These are phyloP conservation scores for Dicyrtoma fusca DNA, from an alignment of 2,888 invertebrate genomes.

Conservation along the genomic window DNA sequence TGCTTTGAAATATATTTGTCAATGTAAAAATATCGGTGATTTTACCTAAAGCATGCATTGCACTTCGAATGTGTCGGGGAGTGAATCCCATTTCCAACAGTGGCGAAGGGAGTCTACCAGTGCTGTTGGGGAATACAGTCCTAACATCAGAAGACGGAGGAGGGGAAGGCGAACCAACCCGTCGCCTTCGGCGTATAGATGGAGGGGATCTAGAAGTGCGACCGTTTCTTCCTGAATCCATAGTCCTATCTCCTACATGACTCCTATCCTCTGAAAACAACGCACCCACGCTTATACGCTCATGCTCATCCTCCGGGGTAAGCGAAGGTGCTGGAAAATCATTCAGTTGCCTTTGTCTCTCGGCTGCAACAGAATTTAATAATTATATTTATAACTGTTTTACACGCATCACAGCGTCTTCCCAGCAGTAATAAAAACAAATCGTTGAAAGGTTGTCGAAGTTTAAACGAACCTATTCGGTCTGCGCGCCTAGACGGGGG, in stretches of 20 bases:
- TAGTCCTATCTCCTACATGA: constrained; percentile 1
- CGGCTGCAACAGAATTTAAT: too few relatives aligned
- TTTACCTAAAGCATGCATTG: constrained; percentile 64
- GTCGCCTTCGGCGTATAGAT: constrained; percentile 43
- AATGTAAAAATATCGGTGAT: too few relatives aligned
- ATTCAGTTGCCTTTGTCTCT: constrained; percentile 25
- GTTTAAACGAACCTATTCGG: constrained; percentile 20
- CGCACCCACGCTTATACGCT: constrained; percentile 27
- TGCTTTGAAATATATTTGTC: neutral
- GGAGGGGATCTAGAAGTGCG: constrained; percentile 36
- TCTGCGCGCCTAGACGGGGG: constrained; percentile 25
- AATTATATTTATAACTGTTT: too few relatives aligned
- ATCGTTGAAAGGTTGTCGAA: too few relatives aligned
- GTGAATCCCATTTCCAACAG: constrained; percentile 70
- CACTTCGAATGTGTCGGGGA: constrained; percentile 65
- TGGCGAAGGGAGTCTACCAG: constrained; percentile 60
- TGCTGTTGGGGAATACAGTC: constrained; percentile 55
- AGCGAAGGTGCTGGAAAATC: constrained; percentile 29
- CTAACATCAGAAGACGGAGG: constrained; percentile 51
- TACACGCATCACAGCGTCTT: too few relatives aligned
- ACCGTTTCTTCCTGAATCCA: constrained; percentile 18
- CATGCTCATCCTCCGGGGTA: constrained; percentile 32
- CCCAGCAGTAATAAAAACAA: neutral
- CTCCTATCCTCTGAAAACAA: constrained; percentile 32
- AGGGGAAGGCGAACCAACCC: constrained; percentile 50